phyloP scores from a whole-genome alignment of 2,113 vertebrate species.

The Oryzias woworae region DNA sequence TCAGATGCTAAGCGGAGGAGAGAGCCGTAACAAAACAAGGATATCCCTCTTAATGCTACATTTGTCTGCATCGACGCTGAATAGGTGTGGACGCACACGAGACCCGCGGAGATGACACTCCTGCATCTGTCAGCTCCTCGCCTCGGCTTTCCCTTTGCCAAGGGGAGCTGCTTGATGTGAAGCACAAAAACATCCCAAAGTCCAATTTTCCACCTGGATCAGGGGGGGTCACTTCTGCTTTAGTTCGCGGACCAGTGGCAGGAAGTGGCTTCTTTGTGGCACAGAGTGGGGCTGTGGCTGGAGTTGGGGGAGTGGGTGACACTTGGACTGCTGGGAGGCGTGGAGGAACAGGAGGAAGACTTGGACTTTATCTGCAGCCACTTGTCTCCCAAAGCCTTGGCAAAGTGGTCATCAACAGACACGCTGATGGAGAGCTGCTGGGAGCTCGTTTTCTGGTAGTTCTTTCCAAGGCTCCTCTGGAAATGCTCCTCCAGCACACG shows the following conservation, averaged over 20 bases:
- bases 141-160: slow-evolving; percentile 23
- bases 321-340: slow-evolving; percentile 72
- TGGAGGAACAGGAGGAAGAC: slow-evolving; percentile 75
- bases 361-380: slow-evolving; percentile 79
- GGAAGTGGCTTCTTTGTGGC: slow-evolving; percentile 57
- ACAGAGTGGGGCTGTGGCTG: slow-evolving; percentile 58
- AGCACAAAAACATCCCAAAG: slow-evolving; percentile 50
- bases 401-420: slow-evolving; percentile 83
- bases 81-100: slow-evolving; percentile 12
- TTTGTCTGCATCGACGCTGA: slow-evolving; percentile 32
- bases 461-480: slow-evolving; percentile 76
- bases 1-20: slow-evolving; percentile 47
- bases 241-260: slow-evolving; percentile 70
- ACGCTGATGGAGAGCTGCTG: slow-evolving; percentile 76
- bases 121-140: slow-evolving; percentile 29
- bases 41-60: slow-evolving; percentile 42
- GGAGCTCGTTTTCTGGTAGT: slow-evolving; percentile 68
- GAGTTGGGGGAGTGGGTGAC: slow-evolving; percentile 69
- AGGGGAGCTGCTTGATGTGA: slow-evolving; percentile 40
- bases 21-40: slow-evolving; percentile 49
- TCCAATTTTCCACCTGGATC: slow-evolving; percentile 26
- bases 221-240: slow-evolving; percentile 15
- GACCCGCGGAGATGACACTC: slow-evolving; percentile 25
- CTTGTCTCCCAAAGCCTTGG: slow-evolving; percentile 82
- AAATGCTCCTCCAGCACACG: slow-evolving; percentile 81